Percentiles rank a stretch among this genome's conserved stretches.
Conservation (phyloP, 2,888 invertebrate genomes). For the Lissonota sp. region DNA sequence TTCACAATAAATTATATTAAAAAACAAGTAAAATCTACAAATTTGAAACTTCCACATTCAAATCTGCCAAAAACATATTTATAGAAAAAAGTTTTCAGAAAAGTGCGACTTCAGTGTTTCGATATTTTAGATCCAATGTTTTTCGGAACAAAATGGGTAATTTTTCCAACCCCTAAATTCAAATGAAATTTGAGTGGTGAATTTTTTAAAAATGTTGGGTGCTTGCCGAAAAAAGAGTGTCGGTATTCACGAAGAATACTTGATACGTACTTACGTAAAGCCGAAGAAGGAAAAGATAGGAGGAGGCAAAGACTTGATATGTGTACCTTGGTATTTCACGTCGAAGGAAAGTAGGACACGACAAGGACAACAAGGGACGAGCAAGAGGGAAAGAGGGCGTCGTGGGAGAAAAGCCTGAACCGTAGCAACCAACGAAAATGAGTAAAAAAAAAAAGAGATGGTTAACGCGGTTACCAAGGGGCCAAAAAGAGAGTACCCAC, state of each 20-base stretch:
- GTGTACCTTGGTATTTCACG: conserved; percentile 43
- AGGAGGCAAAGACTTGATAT: conserved; percentile 34
- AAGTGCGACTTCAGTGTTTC: too few relatives aligned
- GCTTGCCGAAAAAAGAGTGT: background rate
- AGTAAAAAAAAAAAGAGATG: background rate
- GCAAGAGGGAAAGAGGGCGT: conserved; percentile 15
- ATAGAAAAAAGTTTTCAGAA: too few relatives aligned
- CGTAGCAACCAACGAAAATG: background rate
- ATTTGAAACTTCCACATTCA: too few relatives aligned
- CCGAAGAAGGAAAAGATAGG: conserved; percentile 6
- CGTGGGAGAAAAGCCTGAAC: conserved; percentile 23
- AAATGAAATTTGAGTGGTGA: too few relatives aligned
- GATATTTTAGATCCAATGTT: too few relatives aligned
- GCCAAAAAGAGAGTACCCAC: background rate
- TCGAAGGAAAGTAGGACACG: conserved; percentile 38
- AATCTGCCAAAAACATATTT: too few relatives aligned
- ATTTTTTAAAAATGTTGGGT: too few relatives aligned
- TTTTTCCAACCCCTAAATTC: too few relatives aligned
- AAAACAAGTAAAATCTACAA: too few relatives aligned
- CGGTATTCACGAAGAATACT: too few relatives aligned
- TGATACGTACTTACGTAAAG: background rate
- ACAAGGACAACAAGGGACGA: conserved; percentile 34
- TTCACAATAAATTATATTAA: too few relatives aligned
- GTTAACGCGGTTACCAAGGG: background rate
- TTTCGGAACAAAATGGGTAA: too few relatives aligned